Evolutionary conservation across 1,140 invertebrate species (phyloP), one percentile per base, ranked within the genome.

Genomic region (Neodiprion lecontei): DNA sequence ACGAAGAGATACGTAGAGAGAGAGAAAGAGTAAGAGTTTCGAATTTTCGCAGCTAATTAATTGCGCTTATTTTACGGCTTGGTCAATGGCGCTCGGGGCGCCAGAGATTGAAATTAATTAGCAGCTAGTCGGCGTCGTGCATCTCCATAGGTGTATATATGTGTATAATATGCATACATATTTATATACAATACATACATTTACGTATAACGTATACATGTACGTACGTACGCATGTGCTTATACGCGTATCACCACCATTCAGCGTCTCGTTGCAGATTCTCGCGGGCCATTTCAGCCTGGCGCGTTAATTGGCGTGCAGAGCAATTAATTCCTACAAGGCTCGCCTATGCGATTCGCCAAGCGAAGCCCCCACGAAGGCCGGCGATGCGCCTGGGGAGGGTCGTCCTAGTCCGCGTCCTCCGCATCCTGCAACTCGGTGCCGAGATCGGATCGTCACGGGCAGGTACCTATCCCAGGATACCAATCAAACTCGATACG

Each of bases 291-390:
- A 61, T 61, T 61, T 61, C 4, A 61, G 53, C 7, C 53, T 61
- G 53, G 53, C 53, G 53, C 53, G 53, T 61, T 61, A 61, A 61
- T 61, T 61, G 53, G 53, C 53, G 53, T 61, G 53, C 53, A 61
- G 53, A 61, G 11, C 53, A 61, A 61, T 61, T 61, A 61, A 61
- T 61, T 61, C 53, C 53, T 14, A 61, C 53, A 61, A 61, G 53
- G 5, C 53, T 61, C n/a, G 53, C 53, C 53, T 61, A 61, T 61
- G 53, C 9, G 53, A 61, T 61, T 61, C 53, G 53, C 53, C 53
- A 17, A 61, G 53, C 9, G 11, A 17, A 61, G 53, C 53, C 53
- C n/a, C 11, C n/a, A 61, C 5, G 53, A 9, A 14, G 5, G 9
- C 53, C 11, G n/a, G 53, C 53, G 11, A 61, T 17, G 53, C 53